Evolutionary conservation across 2,888 invertebrate species (phyloP).

Genomic region (Eurois occulta): DNA sequence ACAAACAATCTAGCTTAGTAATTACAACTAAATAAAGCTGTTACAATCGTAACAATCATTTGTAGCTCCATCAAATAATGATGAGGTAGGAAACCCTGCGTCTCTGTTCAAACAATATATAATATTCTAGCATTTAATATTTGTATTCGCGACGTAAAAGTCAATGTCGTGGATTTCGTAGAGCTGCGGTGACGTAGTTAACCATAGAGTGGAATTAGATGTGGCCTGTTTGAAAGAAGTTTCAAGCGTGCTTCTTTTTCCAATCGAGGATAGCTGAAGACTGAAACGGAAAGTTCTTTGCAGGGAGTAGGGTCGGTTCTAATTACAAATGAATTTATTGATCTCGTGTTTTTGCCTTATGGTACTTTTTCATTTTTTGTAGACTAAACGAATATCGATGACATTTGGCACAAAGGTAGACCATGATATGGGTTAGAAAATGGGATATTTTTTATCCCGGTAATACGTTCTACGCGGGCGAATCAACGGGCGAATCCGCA

Average conservation of each 20-base stretch:
- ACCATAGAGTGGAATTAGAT: constrained; percentile 4
- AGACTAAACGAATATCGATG: not conserved
- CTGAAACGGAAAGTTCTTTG: not conserved
- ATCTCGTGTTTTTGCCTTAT: not conserved
- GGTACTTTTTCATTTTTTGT: not conserved
- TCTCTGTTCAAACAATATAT: constrained; percentile 43
- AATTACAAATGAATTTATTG: not conserved
- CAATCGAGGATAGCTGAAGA: not conserved
- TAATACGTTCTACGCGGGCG: not conserved
- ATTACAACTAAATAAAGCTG: not conserved
- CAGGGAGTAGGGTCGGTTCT: not conserved
- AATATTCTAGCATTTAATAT: constrained; percentile 44
- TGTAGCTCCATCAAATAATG: not conserved
- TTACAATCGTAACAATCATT: not conserved
- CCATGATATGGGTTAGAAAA: not conserved
- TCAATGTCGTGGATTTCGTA: constrained; percentile 44
- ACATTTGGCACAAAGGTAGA: not conserved
- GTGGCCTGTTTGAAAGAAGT: not conserved
- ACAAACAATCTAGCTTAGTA: not conserved
- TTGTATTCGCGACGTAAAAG: constrained; percentile 28
- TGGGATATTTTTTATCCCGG: not conserved
- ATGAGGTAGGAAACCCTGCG: constrained; percentile 4
- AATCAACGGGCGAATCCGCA: too few relatives aligned
- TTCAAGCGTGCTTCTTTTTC: not conserved
- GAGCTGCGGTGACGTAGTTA: not conserved